Evolutionary conservation across 2,797 vertebrate genomes (phyloP).

Genomic region (Cheirogaleus major): DNA sequence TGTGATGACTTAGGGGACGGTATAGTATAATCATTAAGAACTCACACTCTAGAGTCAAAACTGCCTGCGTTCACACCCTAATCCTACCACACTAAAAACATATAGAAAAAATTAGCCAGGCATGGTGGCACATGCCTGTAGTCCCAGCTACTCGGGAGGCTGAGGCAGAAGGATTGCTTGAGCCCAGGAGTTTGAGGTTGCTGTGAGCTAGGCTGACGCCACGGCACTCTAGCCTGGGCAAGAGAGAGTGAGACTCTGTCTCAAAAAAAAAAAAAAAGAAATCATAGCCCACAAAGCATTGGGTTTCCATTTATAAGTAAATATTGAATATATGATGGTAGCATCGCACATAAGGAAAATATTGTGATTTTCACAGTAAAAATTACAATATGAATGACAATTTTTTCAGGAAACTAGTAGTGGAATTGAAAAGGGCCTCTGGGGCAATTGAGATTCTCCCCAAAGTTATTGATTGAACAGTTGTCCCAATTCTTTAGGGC

Average conservation of each 20-base stretch:
- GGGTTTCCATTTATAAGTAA: background rate
- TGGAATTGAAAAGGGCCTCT: background rate
- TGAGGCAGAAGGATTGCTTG: too few species aligned
- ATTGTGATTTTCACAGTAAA: background rate
- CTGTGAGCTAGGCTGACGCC: too few species aligned
- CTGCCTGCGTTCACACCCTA: background rate
- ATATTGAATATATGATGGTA: background rate
- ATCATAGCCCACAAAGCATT: background rate
- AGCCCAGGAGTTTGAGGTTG: too few species aligned
- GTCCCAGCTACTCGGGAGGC: too few species aligned
- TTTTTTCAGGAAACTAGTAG: slow-evolving; percentile 14
- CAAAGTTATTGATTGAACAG: background rate
- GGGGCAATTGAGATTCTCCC: background rate
- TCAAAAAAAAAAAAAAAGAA: background rate
- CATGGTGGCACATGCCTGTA: too few species aligned
- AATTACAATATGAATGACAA: background rate
- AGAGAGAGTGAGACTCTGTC: too few species aligned
- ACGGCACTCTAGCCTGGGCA: too few species aligned
- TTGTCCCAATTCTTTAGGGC: background rate
- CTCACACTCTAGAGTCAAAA: background rate
- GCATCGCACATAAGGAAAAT: background rate
- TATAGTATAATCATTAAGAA: background rate
- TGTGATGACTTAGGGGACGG: background rate
- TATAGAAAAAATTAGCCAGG: too few species aligned
- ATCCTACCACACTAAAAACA: too few species aligned